Evolutionary conservation across 2,113 vertebrate species (phyloP).

Genomic region (Pao palembangensis): DNA sequence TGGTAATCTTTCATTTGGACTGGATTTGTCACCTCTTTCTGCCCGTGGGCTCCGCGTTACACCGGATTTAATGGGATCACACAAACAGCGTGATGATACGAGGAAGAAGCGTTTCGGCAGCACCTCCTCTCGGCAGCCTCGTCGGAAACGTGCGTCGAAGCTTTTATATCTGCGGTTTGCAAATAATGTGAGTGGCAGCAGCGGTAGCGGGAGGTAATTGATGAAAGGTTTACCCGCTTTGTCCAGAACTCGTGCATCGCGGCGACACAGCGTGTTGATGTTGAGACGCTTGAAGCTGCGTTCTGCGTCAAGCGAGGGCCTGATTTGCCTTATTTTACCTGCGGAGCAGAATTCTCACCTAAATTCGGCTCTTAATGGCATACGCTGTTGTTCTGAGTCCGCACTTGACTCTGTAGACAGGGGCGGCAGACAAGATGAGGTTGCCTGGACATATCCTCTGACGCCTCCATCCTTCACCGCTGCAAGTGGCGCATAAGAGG

Average conservation of each 20-base stretch:
- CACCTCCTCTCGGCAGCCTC: too few relatives aligned
- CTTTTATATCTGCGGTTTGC: constrained; percentile 12
- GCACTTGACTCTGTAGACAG: too few relatives aligned
- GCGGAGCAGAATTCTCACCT: too few relatives aligned
- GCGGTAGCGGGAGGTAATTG: constrained; percentile 14
- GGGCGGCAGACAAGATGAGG: constrained; percentile 49
- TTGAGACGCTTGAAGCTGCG: background rate
- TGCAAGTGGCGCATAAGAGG: constrained; percentile 49
- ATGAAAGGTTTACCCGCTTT: constrained; percentile 8
- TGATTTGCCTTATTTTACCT: too few relatives aligned
- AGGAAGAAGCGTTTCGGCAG: too few relatives aligned
- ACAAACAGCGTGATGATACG: too few relatives aligned
- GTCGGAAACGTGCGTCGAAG: too few relatives aligned
- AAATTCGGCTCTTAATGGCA: too few relatives aligned
- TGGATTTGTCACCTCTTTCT: background rate
- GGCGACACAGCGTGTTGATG: background rate
- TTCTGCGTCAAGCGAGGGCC: too few relatives aligned
- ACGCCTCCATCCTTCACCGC: constrained; percentile 57
- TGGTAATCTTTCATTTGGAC: background rate
- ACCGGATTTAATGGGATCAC: background rate
- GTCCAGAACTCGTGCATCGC: constrained; percentile 12
- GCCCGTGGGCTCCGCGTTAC: background rate
- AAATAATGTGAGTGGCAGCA: background rate
- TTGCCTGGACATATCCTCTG: constrained; percentile 56
- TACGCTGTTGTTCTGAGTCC: too few relatives aligned